phyloP scores from a whole-genome alignment of 2,113 vertebrate species.

The Tenebrosternarchus preto region DNA sequence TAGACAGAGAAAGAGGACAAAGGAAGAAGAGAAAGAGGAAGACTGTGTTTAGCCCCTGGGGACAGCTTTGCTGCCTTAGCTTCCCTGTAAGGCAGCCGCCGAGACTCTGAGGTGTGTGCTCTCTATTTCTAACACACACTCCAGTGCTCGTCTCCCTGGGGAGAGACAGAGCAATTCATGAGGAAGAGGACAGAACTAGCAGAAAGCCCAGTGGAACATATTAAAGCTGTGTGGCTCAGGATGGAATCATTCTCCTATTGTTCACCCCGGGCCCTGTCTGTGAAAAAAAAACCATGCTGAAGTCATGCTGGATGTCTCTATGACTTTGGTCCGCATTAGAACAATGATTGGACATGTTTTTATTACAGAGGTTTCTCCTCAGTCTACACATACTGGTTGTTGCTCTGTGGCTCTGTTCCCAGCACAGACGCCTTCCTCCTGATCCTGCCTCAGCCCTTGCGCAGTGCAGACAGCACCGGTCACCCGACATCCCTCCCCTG shows the following conservation, averaged over 20 bases:
- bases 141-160: slow-evolving; percentile 4
- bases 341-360: neutral
- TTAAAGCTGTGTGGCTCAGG: slow-evolving; percentile 3
- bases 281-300: too few relatives aligned
- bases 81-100: slow-evolving; percentile 34
- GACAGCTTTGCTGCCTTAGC: slow-evolving; percentile 40
- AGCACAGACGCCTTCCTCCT: neutral
- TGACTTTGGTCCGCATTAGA: neutral
- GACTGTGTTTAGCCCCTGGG: slow-evolving; percentile 21
- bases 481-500: neutral
- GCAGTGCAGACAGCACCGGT: neutral
- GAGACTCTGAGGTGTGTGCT: slow-evolving; percentile 32
- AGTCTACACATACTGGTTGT: too few relatives aligned
- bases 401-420: too few relatives aligned
- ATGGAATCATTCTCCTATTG: neutral
- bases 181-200: neutral
- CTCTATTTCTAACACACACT: slow-evolving; percentile 36
- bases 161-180: slow-evolving; percentile 17
- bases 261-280: neutral
- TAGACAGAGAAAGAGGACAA: neutral
- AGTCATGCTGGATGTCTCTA: neutral
- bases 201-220: slow-evolving; percentile 36
- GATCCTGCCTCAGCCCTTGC: neutral
- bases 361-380: too few relatives aligned
- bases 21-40: neutral